Evolutionary conservation across 1,140 invertebrate genomes (phyloP), one percentile per base, ranked within the genome.

Genomic region (Philaenus spumarius): DNA sequence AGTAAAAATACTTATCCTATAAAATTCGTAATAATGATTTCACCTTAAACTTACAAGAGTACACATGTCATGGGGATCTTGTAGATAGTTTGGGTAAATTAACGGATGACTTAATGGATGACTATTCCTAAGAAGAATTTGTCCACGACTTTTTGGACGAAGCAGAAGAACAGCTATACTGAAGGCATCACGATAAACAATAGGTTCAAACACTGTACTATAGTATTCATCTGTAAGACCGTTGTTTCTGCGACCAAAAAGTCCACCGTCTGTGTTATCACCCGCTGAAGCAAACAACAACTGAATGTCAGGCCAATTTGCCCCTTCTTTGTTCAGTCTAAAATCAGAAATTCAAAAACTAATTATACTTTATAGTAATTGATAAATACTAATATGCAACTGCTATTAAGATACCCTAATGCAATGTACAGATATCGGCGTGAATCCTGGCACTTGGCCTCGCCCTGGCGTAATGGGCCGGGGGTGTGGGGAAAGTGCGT

Each of bases 51-150:
- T 73, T 71, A 89, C 82, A 71, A 90, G 69, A 40, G 83, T 72
- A 64, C 82, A 78, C 9, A 89, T 69, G 66, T 91, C 89, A 9
- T 79, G 69, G 0, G 81, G 80, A 71, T 89, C 73, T 0, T 79
- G 71, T 46, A 86, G 85, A 69, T 93, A 94, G 66, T 89, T 89
- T 1, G 92, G 86, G 69, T 87, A 84, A 34, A 96, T 90, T 5
- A 81, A 68, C 0, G 93, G 93, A 64, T 86, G 79, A 0, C 82
- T 75, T n/a, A 75, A 71, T 0, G 90, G 85, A 68, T 93, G 78
- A 0, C 71, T 69, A n/a, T 81, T 82, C 40, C 67, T 72, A 0
- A 94, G 66, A 56, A 80, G 75, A 1, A 94, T 71, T 42, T 75
- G 77, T 6, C 91, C 90, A 45, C 77, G 75, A 48, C 86, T 89